Evolutionary conservation across 2,888 invertebrate species (phyloP).

Genomic region (Bugula neritina): DNA sequence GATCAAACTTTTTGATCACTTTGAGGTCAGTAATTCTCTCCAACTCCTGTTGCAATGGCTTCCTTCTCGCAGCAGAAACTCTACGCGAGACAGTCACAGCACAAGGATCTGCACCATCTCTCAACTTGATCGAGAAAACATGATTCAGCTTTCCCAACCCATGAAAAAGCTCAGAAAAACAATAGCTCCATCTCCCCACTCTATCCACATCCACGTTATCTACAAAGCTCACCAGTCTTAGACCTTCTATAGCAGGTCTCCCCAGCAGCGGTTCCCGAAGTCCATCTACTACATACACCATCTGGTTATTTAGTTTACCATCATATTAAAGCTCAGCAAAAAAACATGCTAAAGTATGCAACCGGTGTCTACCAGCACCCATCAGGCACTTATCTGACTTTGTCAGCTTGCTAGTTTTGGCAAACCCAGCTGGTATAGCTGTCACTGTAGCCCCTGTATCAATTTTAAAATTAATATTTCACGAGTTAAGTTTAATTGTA

Average conservation of each 20-base stretch:
- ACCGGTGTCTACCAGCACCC: neutral
- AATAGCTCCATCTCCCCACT: neutral
- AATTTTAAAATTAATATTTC: neutral
- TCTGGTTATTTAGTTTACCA: neutral
- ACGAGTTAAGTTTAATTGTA: no score
- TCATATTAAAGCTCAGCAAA: neutral
- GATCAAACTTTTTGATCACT: neutral
- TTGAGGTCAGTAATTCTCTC: neutral
- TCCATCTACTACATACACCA: neutral
- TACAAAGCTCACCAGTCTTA: neutral
- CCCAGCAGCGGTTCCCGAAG: neutral
- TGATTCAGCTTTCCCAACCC: neutral
- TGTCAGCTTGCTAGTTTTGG: neutral
- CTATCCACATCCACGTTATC: neutral
- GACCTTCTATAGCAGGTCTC: neutral
- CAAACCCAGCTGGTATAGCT: neutral
- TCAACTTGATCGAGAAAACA: neutral
- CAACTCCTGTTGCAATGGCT: neutral
- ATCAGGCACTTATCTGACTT: neutral
- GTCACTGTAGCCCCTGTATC: neutral
- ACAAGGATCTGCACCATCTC: neutral
- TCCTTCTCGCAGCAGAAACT: neutral
- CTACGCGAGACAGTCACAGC: neutral
- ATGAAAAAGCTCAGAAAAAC: neutral
- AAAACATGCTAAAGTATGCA: neutral